Percentiles rank a stretch among this genome's conserved stretches.
These are phyloP conservation scores for Panonychus citri DNA, from an alignment of 1,140 invertebrate species.

Conservation along the genomic window DNA sequence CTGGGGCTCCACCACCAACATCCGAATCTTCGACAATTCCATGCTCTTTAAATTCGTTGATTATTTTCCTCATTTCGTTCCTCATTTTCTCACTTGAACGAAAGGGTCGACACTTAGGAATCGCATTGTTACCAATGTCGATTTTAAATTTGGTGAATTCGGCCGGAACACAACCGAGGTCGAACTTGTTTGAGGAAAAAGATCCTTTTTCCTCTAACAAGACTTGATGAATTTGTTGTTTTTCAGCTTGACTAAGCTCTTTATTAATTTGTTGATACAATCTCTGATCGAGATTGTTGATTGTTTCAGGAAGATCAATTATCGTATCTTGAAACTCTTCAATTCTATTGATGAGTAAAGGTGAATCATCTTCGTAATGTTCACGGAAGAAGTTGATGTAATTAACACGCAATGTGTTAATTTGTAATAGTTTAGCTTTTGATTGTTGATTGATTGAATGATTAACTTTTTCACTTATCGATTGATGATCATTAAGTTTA, in stretches of 20 bases:
- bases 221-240: background rate
- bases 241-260: background rate
- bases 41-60: background rate
- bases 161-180: background rate
- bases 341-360: too few relatives aligned
- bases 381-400: too few relatives aligned
- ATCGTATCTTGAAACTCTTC: too few relatives aligned
- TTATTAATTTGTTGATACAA: background rate
- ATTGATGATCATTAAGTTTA: too few relatives aligned
- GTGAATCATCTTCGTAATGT: too few relatives aligned
- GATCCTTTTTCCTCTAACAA: background rate
- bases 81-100: background rate
- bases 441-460: too few relatives aligned
- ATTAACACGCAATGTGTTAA: too few relatives aligned
- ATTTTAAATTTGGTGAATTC: background rate
- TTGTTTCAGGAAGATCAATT: too few relatives aligned
- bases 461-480: too few relatives aligned
- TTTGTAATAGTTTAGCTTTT: too few relatives aligned
- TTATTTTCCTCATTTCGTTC: background rate
- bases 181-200: background rate
- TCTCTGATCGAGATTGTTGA: background rate
- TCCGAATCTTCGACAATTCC: background rate
- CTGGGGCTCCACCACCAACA: background rate
- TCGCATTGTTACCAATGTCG: background rate
- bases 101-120: background rate